Evolutionary conservation across 2,888 invertebrate genomes (phyloP).

Genomic region (Netelia virgata): DNA sequence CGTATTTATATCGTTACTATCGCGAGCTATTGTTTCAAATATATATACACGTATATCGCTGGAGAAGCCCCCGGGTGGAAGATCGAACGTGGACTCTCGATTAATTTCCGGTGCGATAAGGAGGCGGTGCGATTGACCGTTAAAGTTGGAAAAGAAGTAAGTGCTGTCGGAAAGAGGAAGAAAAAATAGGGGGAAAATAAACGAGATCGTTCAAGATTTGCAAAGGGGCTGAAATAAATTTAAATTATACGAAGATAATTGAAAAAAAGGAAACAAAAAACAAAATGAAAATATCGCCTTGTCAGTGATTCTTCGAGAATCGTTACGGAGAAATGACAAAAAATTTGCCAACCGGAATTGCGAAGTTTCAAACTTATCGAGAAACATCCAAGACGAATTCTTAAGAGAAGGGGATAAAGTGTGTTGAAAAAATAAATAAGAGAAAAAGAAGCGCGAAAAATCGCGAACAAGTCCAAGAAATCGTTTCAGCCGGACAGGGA

Average conservation of each 20-base stretch:
- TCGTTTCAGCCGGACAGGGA: too few species aligned
- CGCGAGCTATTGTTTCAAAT: not conserved
- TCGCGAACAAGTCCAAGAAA: not conserved
- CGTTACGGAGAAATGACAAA: not conserved
- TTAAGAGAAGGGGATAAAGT: not conserved
- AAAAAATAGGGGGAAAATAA: constrained; percentile 2
- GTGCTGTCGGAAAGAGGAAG: not conserved
- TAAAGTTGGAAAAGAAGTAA: not conserved
- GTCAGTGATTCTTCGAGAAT: not conserved
- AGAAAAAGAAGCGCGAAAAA: not conserved
- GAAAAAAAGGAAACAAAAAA: too few species aligned
- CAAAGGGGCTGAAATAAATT: not conserved
- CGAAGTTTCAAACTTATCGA: not conserved
- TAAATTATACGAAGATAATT: constrained; percentile 11
- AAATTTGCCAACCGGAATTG: not conserved
- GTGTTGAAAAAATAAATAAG: not conserved
- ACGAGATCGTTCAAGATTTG: constrained; percentile 2
- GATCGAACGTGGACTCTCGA: not conserved
- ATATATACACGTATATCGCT: not conserved
- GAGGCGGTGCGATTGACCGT: constrained; percentile 34
- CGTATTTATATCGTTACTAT: constrained; percentile 7
- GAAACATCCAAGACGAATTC: not conserved
- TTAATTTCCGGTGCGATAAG: constrained; percentile 37
- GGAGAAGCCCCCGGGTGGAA: not conserved
- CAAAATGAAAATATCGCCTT: too few species aligned